These are phyloP conservation scores for Camponotus vicinus DNA, from an alignment of 1,140 invertebrate species.

Conservation along the genomic window DNA sequence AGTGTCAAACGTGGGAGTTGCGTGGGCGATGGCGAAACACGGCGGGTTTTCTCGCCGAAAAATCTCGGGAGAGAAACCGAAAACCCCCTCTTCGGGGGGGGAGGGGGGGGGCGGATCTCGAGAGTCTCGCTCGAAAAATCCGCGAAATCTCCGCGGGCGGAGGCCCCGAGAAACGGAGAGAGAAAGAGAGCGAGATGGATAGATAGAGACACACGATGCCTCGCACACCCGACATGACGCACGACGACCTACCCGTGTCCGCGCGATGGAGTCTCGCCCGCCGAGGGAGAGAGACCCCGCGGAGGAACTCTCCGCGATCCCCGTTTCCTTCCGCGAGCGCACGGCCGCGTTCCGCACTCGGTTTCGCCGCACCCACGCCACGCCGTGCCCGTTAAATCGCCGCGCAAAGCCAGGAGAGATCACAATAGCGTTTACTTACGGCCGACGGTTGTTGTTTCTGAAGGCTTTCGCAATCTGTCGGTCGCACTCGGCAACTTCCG, in stretches of 20 bases:
- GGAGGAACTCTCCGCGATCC: neutral
- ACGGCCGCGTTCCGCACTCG: constrained; percentile 39
- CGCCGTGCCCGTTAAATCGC: constrained; percentile 54
- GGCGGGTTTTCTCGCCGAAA: neutral
- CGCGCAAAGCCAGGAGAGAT: constrained; percentile 70
- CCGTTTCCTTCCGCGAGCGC: neutral
- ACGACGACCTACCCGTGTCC: constrained; percentile 68
- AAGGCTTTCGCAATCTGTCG: constrained; percentile 84
- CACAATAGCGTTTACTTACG: constrained; percentile 84
- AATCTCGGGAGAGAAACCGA: neutral
- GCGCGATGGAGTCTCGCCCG: constrained; percentile 16
- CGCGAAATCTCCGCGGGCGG: constrained; percentile 2
- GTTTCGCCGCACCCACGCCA: constrained; percentile 19
- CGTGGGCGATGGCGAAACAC: constrained; percentile 61
- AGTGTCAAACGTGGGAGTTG: constrained; percentile 75
- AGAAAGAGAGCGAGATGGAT: too few relatives aligned
- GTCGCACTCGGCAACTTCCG: constrained; percentile 78
- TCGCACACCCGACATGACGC: constrained; percentile 77
- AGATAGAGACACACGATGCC: constrained; percentile 38
- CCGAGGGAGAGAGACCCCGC: too few relatives aligned
- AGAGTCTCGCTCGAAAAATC: neutral
- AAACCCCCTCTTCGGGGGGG: too few relatives aligned
- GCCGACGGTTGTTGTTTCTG: constrained; percentile 85
- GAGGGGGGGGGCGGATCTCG: too few relatives aligned
- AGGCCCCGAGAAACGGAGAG: neutral